phyloP scores from a whole-genome alignment of 2,888 invertebrate genomes.

The Hypselothyrea guttata region DNA sequence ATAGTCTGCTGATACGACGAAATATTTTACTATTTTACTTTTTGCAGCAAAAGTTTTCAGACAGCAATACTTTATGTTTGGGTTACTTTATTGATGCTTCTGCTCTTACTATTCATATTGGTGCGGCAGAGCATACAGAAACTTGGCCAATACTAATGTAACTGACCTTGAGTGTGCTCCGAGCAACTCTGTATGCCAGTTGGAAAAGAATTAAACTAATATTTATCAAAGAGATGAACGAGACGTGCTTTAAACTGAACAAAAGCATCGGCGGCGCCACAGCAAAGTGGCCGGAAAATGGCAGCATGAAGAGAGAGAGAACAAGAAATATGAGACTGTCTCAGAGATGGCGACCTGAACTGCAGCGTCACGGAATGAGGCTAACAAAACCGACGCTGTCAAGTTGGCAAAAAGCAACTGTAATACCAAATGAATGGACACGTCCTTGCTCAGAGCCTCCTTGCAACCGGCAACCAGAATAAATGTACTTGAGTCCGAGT shows the following conservation, averaged over 20 bases:
- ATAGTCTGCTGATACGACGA: no score
- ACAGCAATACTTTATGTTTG: no score
- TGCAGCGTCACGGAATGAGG: conserved; percentile 54
- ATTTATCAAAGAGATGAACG: conserved; percentile 73
- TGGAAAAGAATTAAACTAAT: conserved; percentile 71
- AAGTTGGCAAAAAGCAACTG: conserved; percentile 32
- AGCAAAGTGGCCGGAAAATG: conserved; percentile 36
- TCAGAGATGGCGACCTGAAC: conserved; percentile 21
- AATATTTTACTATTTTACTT: not conserved
- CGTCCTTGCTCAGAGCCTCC: conserved; percentile 14
- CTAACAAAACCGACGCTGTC: conserved; percentile 48
- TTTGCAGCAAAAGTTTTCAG: no score
- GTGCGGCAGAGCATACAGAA: conserved; percentile 3
- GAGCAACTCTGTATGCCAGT: conserved; percentile 19
- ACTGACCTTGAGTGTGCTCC: conserved; percentile 30
- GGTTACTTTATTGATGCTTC: no score
- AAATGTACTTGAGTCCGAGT: not conserved
- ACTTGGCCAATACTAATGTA: not conserved
- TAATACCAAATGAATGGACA: conserved; percentile 38
- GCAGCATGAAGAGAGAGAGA: conserved; percentile 11
- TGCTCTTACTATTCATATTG: no score
- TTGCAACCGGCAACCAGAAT: conserved; percentile 4
- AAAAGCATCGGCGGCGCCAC: conserved; percentile 67
- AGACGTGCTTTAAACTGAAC: conserved; percentile 67
- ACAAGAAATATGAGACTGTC: conserved; percentile 22